Percentiles rank a stretch among this genome's conserved stretches.
Conservation (phyloP, 2,797 vertebrate genomes). For the Bucorvus abyssinicus region DNA sequence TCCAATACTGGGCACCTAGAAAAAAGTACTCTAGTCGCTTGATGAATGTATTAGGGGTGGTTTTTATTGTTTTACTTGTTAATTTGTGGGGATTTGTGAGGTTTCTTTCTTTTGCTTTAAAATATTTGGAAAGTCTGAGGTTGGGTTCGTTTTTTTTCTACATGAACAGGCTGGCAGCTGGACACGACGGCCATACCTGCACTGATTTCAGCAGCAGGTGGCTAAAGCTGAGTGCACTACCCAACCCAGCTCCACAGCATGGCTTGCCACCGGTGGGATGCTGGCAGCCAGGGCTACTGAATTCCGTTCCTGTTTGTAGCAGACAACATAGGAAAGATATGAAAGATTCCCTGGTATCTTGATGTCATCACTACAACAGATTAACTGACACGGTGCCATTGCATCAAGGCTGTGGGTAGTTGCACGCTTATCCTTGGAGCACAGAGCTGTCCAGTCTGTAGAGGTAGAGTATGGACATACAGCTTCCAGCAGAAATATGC, state of each 20-base stretch:
- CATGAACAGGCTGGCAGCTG: neutral
- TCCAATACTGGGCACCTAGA: rapidly evolving
- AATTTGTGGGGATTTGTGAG: neutral
- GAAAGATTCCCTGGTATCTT: neutral
- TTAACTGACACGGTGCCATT: neutral
- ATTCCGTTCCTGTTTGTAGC: neutral
- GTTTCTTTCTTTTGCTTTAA: neutral
- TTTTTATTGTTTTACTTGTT: neutral
- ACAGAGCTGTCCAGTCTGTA: neutral
- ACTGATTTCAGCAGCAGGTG: neutral
- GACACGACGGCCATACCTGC: neutral
- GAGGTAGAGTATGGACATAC: neutral
- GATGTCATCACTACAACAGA: neutral
- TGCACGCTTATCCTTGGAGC: rapidly evolving
- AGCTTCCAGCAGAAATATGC: neutral
- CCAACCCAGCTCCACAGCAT: neutral
- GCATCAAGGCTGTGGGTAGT: neutral
- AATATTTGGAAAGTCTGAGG: neutral
- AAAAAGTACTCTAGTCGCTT: neutral
- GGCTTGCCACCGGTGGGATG: neutral
- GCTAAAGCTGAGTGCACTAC: neutral
- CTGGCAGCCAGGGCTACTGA: neutral
- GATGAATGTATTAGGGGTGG: neutral
- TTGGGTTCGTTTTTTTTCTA: neutral
- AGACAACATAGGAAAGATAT: neutral